Evolutionary conservation across 1,140 invertebrate genomes (phyloP), one percentile per base, ranked within the genome.

Genomic region (Dryas iulia): DNA sequence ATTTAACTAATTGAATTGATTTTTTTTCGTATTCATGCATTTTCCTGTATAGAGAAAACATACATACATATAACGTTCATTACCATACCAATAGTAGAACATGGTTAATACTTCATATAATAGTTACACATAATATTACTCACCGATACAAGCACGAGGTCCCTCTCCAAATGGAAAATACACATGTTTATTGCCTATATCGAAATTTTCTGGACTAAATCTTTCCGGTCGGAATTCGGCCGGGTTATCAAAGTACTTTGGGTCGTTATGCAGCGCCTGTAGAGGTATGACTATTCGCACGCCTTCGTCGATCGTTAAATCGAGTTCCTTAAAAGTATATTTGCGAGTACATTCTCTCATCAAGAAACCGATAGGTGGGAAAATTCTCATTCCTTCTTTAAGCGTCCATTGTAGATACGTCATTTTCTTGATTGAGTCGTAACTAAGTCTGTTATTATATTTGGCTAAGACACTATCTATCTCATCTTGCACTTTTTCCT

Each of bases 191-290:
- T 84, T 89, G 53, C 92, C 78, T 6, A 71, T 62, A 11, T 74
- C 62, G 0, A 77, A 30, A 33, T 79, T 73, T 30, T 92, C 84
- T 1, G 83, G 76, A n/a, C 66, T 63, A 60, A 94, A 95, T 63
- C 94, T 73, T 39, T 94, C 92, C 0, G 94, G 94, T 62, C 89
- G 77, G 69, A 93, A 94, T 10, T 76, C 67, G 12, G 88, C 72
- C 0, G 94, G 94, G 7, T 94, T 76, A 0, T 90, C 86, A 78
- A 92, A 94, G 59, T 92, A 80, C 12, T 86, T 70, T 3, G 90
- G 81, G 79, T 95, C 92, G 7, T 86, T 92, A 33, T 94, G 93
- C 28, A 94, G 79, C 0, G 77, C 82, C 71, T 88, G 91, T 1
- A 89, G 0, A 0, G 86, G 83, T 26, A 93, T 80, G 10, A 82